These are phyloP conservation scores for Hemibagrus wyckioides DNA, from an alignment of 2,113 vertebrate species.

Conservation along the genomic window DNA sequence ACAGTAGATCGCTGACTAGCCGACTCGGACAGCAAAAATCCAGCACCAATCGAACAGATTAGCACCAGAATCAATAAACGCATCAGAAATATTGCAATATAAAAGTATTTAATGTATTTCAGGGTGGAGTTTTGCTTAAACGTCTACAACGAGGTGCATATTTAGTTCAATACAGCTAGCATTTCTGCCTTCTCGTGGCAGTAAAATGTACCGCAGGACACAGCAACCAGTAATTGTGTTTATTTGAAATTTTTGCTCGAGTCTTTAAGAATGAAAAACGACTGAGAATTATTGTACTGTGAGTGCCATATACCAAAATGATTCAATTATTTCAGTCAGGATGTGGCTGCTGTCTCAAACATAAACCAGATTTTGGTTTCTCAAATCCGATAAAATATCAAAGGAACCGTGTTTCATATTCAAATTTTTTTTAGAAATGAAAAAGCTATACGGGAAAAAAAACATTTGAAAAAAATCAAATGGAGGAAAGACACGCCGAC, in stretches of 20 bases:
- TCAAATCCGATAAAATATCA: conserved; percentile 45
- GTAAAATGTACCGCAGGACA: background rate
- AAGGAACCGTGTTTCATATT: background rate
- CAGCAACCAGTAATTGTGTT: background rate
- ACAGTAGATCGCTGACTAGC: background rate
- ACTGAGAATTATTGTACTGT: background rate
- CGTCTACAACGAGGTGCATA: background rate
- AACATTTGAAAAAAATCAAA: conserved; percentile 20
- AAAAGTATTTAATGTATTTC: background rate
- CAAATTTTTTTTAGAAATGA: background rate
- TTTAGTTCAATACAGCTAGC: background rate
- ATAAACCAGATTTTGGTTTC: conserved; percentile 21
- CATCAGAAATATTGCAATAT: background rate
- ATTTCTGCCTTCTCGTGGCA: background rate
- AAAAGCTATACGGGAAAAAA: background rate
- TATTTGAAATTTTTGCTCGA: background rate
- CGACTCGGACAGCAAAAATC: background rate
- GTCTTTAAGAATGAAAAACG: conserved; percentile 6
- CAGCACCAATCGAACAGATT: background rate
- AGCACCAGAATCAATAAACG: background rate
- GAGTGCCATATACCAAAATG: conserved; percentile 15
- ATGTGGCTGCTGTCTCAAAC: conserved; percentile 37
- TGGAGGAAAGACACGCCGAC: background rate
- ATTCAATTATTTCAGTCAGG: conserved; percentile 30
- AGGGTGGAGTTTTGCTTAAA: background rate